Conservation (phyloP, 2,797 vertebrate species). For the Sus cebifrons region DNA sequence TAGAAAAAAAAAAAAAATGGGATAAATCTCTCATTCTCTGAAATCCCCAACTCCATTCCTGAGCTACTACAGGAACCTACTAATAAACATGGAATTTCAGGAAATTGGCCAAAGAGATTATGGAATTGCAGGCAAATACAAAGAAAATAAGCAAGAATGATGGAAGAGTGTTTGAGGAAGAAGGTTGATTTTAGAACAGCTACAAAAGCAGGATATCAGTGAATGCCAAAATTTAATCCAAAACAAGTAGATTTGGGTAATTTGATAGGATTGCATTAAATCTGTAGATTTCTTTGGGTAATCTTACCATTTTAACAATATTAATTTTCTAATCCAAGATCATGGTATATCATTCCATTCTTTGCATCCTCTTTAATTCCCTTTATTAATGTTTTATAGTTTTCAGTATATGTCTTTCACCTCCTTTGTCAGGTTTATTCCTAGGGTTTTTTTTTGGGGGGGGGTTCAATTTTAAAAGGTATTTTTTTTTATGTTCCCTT, state of each 20-base stretch:
- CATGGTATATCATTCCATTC: too few relatives aligned
- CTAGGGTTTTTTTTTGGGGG: too few relatives aligned
- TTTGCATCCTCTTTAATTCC: too few relatives aligned
- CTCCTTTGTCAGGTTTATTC: too few relatives aligned
- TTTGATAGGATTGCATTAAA: too few relatives aligned
- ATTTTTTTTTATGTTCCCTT: too few relatives aligned
- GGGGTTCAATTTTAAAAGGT: too few relatives aligned
- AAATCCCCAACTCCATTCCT: neutral
- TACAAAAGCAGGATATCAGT: neutral
- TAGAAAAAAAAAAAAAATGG: neutral
- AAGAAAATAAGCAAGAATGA: neutral
- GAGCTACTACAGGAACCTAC: neutral
- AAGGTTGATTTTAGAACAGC: neutral
- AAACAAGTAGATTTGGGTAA: neutral
- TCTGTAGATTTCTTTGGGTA: too few relatives aligned
- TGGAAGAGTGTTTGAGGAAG: neutral
- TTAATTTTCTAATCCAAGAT: too few relatives aligned
- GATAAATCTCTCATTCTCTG: constrained; percentile 27
- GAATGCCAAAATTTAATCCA: constrained; percentile 6
- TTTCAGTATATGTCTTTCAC: too few relatives aligned
- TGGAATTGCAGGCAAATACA: neutral
- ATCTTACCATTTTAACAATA: too few relatives aligned
- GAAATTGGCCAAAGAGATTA: neutral
- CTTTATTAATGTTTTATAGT: too few relatives aligned
- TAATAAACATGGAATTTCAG: neutral